Evolutionary conservation across 2,888 invertebrate species (phyloP).

Genomic region (Cartodere bifasciata): DNA sequence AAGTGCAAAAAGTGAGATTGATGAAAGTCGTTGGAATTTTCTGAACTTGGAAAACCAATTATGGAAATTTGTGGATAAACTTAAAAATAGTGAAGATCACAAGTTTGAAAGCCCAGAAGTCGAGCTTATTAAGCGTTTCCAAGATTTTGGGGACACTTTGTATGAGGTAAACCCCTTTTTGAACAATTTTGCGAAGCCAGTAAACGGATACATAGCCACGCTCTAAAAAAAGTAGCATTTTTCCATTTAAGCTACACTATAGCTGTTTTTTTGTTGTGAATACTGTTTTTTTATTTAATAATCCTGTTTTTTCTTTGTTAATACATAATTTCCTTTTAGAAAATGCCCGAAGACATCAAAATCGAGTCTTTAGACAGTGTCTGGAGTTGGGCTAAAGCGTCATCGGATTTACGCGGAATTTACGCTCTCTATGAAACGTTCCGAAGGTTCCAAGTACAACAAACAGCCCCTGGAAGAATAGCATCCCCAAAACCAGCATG

Average conservation of each 20-base stretch:
- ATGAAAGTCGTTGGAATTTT: constrained; percentile 46
- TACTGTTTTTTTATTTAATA: neutral
- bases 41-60: constrained; percentile 43
- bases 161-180: constrained; percentile 27
- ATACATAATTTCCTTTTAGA: constrained; percentile 14
- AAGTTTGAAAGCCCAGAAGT: constrained; percentile 34
- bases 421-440: constrained; percentile 56
- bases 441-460: constrained; percentile 42
- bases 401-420: constrained; percentile 47
- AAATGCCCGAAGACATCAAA: constrained; percentile 21
- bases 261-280: neutral
- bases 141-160: constrained; percentile 41
- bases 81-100: constrained; percentile 18
- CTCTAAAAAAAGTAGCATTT: neutral
- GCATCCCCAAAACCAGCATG: constrained; percentile 39
- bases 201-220: neutral
- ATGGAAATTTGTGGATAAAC: constrained; percentile 23
- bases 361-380: constrained; percentile 31
- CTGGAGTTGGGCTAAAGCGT: constrained; percentile 53
- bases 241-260: neutral
- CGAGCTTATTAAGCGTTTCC: constrained; percentile 45
- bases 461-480: constrained; percentile 28
- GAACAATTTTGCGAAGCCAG: constrained; percentile 1
- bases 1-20: too few species aligned
- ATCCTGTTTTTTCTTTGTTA: too few species aligned